These are phyloP conservation scores for Melolontha melolontha DNA, from an alignment of 2,888 invertebrate genomes.

Conservation along the genomic window DNA sequence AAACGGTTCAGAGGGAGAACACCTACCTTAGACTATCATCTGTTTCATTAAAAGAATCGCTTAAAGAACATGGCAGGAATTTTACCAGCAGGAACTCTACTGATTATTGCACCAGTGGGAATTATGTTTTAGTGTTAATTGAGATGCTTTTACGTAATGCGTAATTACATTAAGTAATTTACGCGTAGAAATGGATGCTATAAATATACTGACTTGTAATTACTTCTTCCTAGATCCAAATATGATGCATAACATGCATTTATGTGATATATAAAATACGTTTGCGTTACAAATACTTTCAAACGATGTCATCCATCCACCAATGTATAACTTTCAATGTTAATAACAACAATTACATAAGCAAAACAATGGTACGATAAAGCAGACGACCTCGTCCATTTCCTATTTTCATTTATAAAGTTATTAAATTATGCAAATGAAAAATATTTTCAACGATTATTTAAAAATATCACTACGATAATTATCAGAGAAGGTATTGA, in stretches of 20 bases:
- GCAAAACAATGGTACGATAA: constrained; percentile 3
- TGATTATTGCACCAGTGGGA: too few species aligned
- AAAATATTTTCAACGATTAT: neutral
- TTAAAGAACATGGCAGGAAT: too few species aligned
- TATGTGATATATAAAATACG: neutral
- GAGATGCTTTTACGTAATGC: too few species aligned
- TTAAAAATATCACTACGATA: constrained; percentile 1
- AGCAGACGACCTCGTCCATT: constrained; percentile 4
- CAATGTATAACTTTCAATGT: constrained; percentile 15
- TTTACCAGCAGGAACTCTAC: too few species aligned
- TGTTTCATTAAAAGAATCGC: too few species aligned
- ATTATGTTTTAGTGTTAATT: too few species aligned
- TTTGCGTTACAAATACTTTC: neutral
- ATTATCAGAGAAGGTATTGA: too few species aligned
- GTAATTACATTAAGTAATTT: too few species aligned
- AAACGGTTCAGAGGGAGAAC: too few species aligned
- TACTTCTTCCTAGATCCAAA: constrained; percentile 18
- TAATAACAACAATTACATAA: constrained; percentile 25
- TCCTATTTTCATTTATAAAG: constrained; percentile 6
- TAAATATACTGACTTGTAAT: neutral
- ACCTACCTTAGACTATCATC: too few species aligned
- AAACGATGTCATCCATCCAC: constrained; percentile 7
- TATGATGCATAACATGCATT: neutral
- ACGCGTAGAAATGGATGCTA: too few species aligned
- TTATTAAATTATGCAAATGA: neutral